These are phyloP conservation scores for Pristis pectinata DNA, from an alignment of 2,797 vertebrate species.

Conservation along the genomic window DNA sequence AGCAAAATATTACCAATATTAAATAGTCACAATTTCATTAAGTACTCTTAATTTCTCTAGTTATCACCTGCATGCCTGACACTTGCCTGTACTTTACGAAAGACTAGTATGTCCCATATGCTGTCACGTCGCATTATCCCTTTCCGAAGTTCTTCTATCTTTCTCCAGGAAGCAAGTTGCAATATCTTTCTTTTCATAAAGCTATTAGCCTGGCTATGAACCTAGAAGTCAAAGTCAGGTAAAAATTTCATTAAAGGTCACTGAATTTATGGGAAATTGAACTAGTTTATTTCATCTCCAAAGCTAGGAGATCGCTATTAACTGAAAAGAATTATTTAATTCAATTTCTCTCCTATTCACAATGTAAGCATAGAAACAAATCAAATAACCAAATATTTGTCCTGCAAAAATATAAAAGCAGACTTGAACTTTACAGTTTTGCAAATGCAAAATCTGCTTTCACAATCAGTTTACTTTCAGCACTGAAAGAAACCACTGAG, in stretches of 20 bases:
- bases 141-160: conserved; percentile 81
- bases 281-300: background rate
- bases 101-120: conserved; percentile 92
- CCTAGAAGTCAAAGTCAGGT: conserved; percentile 53
- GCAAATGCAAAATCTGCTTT: background rate
- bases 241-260: background rate
- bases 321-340: background rate
- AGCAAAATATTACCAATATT: background rate
- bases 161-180: conserved; percentile 85
- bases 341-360: background rate
- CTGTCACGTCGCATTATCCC: conserved; percentile 84
- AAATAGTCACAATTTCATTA: background rate
- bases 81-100: conserved; percentile 87
- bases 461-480: background rate
- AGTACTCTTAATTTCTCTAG: background rate
- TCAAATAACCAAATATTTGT: background rate
- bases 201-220: conserved; percentile 84
- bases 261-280: background rate
- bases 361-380: background rate
- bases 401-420: background rate
- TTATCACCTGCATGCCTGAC: background rate
- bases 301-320: background rate
- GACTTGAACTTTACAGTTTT: background rate
- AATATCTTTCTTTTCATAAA: conserved; percentile 83
- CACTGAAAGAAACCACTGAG: background rate